Percentiles rank a stretch among this genome's conserved stretches.
Conservation (phyloP, 2,113 vertebrate species). For the Psilopsiagon aurifrons region DNA sequence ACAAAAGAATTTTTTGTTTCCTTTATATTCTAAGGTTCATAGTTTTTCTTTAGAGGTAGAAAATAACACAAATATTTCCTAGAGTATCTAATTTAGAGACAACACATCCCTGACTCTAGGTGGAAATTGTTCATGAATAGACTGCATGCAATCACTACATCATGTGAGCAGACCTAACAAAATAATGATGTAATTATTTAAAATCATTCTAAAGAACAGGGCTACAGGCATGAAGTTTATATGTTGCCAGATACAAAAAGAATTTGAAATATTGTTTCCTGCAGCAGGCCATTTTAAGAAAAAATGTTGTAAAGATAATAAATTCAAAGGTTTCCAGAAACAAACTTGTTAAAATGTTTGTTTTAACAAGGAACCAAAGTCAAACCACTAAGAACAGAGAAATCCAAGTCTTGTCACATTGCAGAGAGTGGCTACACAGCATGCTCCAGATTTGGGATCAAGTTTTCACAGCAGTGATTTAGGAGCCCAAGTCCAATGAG, state of each 20-base stretch:
- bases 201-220: background rate
- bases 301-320: background rate
- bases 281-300: background rate
- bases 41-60: background rate
- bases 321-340: background rate
- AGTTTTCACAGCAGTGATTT: background rate
- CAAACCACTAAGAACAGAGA: background rate
- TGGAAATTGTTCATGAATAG: background rate
- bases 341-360: constrained; percentile 1
- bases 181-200: background rate
- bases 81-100: background rate
- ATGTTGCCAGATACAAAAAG: background rate
- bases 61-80: background rate
- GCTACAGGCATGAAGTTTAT: background rate
- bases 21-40: background rate
- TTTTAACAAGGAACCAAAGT: constrained; percentile 11
- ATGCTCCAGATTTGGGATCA: background rate
- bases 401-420: background rate
- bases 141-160: background rate
- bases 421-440: background rate
- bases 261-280: background rate
- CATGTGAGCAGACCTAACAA: background rate
- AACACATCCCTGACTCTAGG: background rate
- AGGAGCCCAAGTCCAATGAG: background rate
- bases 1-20: background rate